Evolutionary conservation across 2,113 vertebrate genomes (phyloP).

Genomic region (Eonycteris spelaea): DNA sequence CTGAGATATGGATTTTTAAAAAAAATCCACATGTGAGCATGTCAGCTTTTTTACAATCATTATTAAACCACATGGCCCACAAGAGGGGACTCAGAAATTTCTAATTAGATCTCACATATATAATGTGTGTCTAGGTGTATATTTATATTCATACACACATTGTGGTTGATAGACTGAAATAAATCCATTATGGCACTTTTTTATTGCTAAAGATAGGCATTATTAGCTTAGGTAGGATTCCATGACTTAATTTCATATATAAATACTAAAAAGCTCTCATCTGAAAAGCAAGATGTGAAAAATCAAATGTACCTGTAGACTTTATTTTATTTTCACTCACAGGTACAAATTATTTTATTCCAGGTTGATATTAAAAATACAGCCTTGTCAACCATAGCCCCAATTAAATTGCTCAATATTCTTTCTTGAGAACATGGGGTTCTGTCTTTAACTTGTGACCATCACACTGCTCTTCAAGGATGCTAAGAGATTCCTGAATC

Average conservation of each 20-base stretch:
- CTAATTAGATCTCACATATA: conserved; percentile 9
- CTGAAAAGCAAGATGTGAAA: background rate
- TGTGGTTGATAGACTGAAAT: conserved; percentile 6
- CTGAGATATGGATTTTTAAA: background rate
- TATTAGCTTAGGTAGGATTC: background rate
- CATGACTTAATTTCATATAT: background rate
- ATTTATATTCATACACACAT: conserved; percentile 36
- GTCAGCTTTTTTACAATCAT: background rate
- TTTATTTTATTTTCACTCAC: background rate
- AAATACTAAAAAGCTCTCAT: background rate
- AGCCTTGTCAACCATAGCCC: background rate
- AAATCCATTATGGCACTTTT: background rate
- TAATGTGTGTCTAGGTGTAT: background rate
- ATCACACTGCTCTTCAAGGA: background rate
- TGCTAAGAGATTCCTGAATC: background rate
- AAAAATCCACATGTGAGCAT: background rate
- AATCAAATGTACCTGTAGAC: background rate
- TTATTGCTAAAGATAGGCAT: background rate
- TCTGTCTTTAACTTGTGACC: background rate
- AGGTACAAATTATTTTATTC: background rate
- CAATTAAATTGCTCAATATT: background rate
- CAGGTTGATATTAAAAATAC: background rate
- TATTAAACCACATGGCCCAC: background rate
- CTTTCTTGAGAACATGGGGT: background rate
- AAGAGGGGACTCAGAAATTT: background rate